Evolutionary conservation across 2,113 vertebrate genomes (phyloP).

Genomic region (Onychostruthus taczanowskii): DNA sequence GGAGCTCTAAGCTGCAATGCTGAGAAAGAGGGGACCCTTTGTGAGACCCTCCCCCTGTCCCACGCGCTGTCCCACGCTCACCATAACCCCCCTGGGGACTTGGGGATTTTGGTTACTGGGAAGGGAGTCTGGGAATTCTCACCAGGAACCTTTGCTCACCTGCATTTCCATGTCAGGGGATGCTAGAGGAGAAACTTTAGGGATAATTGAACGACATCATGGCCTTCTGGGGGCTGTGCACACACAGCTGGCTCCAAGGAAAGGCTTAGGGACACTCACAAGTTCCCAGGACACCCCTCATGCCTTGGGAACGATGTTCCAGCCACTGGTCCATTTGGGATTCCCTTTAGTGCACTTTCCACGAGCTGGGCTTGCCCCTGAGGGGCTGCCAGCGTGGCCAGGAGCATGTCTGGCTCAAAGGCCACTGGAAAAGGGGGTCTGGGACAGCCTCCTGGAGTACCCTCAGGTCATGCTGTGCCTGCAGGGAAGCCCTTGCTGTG

Average conservation of each 20-base stretch:
- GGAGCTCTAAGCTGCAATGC: neutral
- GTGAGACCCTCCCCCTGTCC: neutral
- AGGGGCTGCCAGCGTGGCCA: neutral
- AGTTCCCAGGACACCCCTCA: neutral
- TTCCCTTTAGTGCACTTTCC: neutral
- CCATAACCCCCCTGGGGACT: too few relatives aligned
- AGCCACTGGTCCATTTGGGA: neutral
- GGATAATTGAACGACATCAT: neutral
- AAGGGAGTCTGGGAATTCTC: neutral
- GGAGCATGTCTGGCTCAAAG: too few relatives aligned
- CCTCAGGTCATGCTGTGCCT: neutral
- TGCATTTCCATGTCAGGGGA: neutral
- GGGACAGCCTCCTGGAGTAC: neutral
- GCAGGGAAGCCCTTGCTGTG: neutral
- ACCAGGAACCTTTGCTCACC: neutral
- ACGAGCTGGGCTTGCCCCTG: neutral
- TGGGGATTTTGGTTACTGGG: neutral
- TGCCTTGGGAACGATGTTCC: neutral
- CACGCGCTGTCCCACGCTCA: neutral
- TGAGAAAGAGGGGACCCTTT: neutral
- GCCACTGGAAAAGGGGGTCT: neutral
- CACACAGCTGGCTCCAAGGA: neutral
- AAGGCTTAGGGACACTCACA: neutral
- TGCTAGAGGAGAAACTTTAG: neutral
- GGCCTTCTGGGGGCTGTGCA: neutral